Evolutionary conservation across 2,888 invertebrate genomes (phyloP), one percentile per base, ranked within the genome.

Genomic region (Gastrophysa polygoni): DNA sequence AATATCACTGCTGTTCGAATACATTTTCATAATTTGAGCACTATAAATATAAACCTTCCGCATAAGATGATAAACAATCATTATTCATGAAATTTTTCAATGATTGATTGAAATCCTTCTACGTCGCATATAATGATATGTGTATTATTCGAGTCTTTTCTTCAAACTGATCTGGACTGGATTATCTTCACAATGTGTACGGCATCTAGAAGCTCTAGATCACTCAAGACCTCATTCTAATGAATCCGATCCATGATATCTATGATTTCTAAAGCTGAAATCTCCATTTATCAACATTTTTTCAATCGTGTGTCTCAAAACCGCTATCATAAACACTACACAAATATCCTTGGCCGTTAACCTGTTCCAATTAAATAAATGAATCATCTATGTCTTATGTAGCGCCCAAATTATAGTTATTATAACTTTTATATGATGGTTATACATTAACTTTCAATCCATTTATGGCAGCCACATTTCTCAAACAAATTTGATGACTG

Each of bases 401-500:
- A 14, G n/a, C n/a, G 38, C 3, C 11, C 38, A 38, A 14, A 38
- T 38, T 38, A 38, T 38, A 38, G 14, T 1, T 38, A 14, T 14
- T 38, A 38, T 38, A 38, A 38, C 38, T 38, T 38, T n/a, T 38
- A 38, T 14, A 14, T 38, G n/a, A 38, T 11, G 6, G 7, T 38
- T n/a, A 38, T 38, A 38, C 38, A 38, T 38, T 38, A n/a, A 38
- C 38, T 2, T 38, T 38, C 38, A 38, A 38, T 38, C 49, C 49
- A 29, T 29, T 49, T 28, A 24, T 28, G 20, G 49, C 28, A 49
- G 49, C 38, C 38, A 49, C 20, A 49, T 49, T 11, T 28, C 11
- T 28, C 49, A 20, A 28, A 21, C 28, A 18, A 49, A 49, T 3
- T 38, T 38, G 38, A 38, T 38, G 38, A 38, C 38, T 57, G 29